A percentile compares a stretch with the other conserved stretches of the same genome.
Conservation (phyloP, 2,113 vertebrate species). For the Seriola dumerili region DNA sequence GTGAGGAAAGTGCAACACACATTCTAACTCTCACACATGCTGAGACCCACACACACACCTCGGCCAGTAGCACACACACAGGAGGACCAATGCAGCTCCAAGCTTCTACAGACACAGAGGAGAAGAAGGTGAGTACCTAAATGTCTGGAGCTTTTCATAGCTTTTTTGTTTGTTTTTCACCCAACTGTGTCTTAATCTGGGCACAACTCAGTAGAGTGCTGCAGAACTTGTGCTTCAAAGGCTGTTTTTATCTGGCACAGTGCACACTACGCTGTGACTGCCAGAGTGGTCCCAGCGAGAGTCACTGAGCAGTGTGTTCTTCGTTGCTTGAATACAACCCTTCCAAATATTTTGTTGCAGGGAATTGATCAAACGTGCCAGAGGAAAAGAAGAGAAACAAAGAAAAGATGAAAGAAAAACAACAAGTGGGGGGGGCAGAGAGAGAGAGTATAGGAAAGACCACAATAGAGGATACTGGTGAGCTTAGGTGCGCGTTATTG, state of each 20-base stretch:
- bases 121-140: conserved; percentile 75
- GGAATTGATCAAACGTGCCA: conserved; percentile 46
- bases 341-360: conserved; percentile 40
- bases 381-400: conserved; percentile 9
- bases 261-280: conserved; percentile 35
- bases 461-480: conserved; percentile 14
- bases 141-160: conserved; percentile 17
- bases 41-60: conserved; percentile 64
- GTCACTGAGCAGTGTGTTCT: conserved; percentile 20
- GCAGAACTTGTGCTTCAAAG: conserved; percentile 60
- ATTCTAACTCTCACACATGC: conserved; percentile 58
- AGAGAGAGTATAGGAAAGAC: background rate
- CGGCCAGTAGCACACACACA: conserved; percentile 44
- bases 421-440: background rate
- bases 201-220: conserved; percentile 29
- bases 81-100: conserved; percentile 79
- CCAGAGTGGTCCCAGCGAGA: conserved; percentile 50
- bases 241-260: conserved; percentile 38
- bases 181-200: conserved; percentile 41
- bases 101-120: conserved; percentile 67
- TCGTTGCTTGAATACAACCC: conserved; percentile 28
- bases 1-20: conserved; percentile 64
- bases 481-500: background rate
- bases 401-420: background rate
- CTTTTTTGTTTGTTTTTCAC: conserved; percentile 10